Base-by-base conservation (phyloP, 2,888 invertebrate species). In the Zygaena filipendulae region DNA sequence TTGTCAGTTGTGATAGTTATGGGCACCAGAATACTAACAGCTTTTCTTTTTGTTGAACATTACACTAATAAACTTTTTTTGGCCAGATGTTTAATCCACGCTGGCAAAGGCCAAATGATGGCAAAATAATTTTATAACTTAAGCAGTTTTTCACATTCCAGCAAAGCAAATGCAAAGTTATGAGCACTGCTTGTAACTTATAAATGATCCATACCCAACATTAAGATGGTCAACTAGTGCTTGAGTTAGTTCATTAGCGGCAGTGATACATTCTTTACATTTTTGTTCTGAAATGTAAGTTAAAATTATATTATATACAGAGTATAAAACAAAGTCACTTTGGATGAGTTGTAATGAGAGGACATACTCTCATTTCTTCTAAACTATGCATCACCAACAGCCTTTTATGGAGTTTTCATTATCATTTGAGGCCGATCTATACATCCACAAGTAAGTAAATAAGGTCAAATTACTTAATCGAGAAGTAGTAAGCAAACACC, bases 221-320 rank as follows among this genome's bases (percentile, higher is more conserved):
- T 99, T 99, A 11, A 99, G 82, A 64, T 98, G 97, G 68, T 98
- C 97, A 1, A 98, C 97, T 16, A 98, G 82, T 16, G 96, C 88
- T 60, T 96, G 93, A 0, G 97, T 97, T 38, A 99, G 80, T 49
- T 92, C 91, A 61, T 92, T 95, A 2, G 97, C 95, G 29, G 97
- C 91, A 42, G 87, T 86, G 34, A 97, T 87, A 11, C 97, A 97
- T 66, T 97, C 97, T 60, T 94, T 95, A 30, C 95, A 86, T 68
- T 93, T 92, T 50, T 88, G 87, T 79, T 98, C 98, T 96, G 69
- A 34, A 83, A 81, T 22, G 6, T 16, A 23, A 26, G n/a, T n/a
- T 21, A 13, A 9, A 10, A 22, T 11, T 7, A 7, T 10, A 19
- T 8, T 9, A 3, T 12, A 20, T 12, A 10, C 11, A 26, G 8